These are phyloP conservation scores for Dryas iulia DNA, from an alignment of 1,140 invertebrate genomes.

Conservation along the genomic window DNA sequence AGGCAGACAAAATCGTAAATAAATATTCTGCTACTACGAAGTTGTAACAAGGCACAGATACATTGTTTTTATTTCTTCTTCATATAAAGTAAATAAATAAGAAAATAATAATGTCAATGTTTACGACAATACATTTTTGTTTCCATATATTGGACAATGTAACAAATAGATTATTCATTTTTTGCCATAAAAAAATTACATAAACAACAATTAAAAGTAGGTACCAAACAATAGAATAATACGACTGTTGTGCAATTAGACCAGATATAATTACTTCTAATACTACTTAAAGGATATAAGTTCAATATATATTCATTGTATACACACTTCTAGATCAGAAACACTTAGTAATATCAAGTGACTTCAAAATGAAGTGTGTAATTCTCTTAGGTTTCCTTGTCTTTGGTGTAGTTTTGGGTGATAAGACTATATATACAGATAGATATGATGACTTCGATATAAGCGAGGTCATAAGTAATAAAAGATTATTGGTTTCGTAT, in stretches of 20 bases:
- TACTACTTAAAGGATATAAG: background rate
- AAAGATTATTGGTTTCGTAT: background rate
- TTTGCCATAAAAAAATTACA: background rate
- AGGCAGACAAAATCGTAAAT: too few species aligned
- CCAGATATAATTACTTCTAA: background rate
- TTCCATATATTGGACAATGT: too few species aligned
- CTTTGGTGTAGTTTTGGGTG: slow-evolving; percentile 46
- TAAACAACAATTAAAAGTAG: background rate
- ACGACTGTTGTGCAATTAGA: background rate
- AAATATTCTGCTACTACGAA: too few species aligned
- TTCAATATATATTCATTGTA: background rate
- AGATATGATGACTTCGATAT: background rate
- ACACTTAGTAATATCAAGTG: background rate
- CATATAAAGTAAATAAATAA: too few species aligned
- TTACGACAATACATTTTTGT: background rate
- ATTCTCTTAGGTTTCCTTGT: background rate
- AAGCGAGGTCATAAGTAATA: background rate
- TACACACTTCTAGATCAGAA: background rate
- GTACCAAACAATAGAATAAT: background rate
- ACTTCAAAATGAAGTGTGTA: background rate
- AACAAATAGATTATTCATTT: too few species aligned
- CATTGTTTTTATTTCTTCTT: too few species aligned
- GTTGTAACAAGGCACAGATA: too few species aligned
- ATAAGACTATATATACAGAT: background rate
- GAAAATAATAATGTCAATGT: background rate